Evolutionary conservation across 2,888 invertebrate species (phyloP), one percentile per base, ranked within the genome.

Genomic region (Epinotia brunnichana): DNA sequence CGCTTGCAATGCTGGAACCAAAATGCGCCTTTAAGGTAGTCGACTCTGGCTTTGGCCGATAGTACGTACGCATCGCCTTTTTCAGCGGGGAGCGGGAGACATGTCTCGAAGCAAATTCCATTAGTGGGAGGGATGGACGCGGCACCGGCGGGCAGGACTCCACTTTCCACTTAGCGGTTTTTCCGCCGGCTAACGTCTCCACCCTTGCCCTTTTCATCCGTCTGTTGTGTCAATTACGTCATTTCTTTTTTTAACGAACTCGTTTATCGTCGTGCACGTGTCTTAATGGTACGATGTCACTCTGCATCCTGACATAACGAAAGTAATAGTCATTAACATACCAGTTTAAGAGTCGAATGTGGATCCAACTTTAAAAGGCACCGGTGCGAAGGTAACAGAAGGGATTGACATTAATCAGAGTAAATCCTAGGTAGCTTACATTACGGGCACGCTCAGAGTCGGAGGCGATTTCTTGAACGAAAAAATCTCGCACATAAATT

Each of bases 151-250:
- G 83, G 79, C 81, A 73, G 76, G 75, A 76, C 74, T 75, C 70
- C 74, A 73, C 79, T 83, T 84, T 82, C 81, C 86, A 86, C 83
- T 87, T 86, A 85, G 83, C 77, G 82, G 80, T 82, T 84, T 83
- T 83, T 83, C 84, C 80, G 78, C 68, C 79, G 77, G 79, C 80
- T 63, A 69, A 73, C 62, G 69, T 73, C 62, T 63, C 57, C 73
- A 69, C 82, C 68, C 69, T 68, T 62, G 66, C 68, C 70, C 75
- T 64, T 69, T 60, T 56, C 54, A 68, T 70, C 71, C 70, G 59
- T 62, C 70, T 71, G 68, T 59, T 73, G 75, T 74, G 75, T 74
- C 76, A 77, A 77, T 76, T 74, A 75, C 73, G 73, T 76, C 74
- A 76, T 69, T 73, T 41, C 21, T 69, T 68, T 69, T 71, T 73